phyloP scores from a whole-genome alignment of 2,797 vertebrate genomes.

The Hemitrygon akajei region DNA sequence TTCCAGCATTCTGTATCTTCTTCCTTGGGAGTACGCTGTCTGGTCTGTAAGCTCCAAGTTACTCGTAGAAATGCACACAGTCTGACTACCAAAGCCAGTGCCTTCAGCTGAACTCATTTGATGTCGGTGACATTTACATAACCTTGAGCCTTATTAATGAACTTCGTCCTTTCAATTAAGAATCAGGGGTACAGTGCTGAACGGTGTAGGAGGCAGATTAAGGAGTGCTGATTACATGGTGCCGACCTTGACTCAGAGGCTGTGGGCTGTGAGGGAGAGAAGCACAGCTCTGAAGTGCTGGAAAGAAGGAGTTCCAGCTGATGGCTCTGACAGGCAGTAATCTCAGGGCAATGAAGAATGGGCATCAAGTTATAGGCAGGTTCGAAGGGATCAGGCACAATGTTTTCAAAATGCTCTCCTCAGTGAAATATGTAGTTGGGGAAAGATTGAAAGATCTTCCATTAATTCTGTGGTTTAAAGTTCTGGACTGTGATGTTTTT shows the following conservation, averaged over 20 bases:
- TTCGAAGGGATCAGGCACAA: not conserved
- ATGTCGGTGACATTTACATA: not conserved
- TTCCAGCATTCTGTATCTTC: not conserved
- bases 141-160: not conserved
- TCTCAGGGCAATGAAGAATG: not conserved
- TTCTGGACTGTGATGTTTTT: not conserved
- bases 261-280: too few relatives aligned
- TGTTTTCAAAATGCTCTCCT: not conserved
- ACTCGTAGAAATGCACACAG: not conserved
- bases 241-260: not conserved
- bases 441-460: not conserved
- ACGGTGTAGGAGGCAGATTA: not conserved
- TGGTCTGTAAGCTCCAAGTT: not conserved
- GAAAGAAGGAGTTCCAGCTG: not conserved
- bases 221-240: not conserved
- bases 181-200: not conserved
- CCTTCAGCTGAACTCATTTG: not conserved
- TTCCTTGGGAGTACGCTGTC: not conserved
- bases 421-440: too few relatives aligned
- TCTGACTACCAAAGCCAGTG: not conserved
- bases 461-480: too few relatives aligned
- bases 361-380: not conserved
- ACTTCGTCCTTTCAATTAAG: not conserved
- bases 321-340: not conserved
- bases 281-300: not conserved